Conservation (phyloP, 2,888 invertebrate genomes). For the Rugalucina vietnamica region DNA sequence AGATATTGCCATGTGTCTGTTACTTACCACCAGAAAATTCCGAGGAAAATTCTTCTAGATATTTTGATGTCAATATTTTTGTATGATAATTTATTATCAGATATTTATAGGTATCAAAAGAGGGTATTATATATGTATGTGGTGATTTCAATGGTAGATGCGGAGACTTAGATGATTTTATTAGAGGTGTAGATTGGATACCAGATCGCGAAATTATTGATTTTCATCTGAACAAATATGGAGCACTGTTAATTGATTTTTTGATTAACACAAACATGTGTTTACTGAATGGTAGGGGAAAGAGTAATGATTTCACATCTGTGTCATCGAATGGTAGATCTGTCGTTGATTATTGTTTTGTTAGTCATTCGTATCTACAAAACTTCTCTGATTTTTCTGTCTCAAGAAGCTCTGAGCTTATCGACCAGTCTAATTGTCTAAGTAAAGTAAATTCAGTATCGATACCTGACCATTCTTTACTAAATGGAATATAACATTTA, state of each 20-base stretch:
- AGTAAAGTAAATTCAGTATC: neutral
- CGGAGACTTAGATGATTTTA: slow-evolving; percentile 43
- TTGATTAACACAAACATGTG: slow-evolving; percentile 36
- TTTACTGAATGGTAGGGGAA: slow-evolving; percentile 41
- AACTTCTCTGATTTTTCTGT: slow-evolving; percentile 15
- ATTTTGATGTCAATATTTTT: slow-evolving; percentile 35
- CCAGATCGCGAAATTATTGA: slow-evolving; percentile 34
- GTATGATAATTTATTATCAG: slow-evolving; percentile 24
- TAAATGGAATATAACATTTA: slow-evolving; percentile 15
- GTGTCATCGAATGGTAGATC: slow-evolving; percentile 25
- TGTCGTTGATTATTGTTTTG: slow-evolving; percentile 35
- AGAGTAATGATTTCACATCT: slow-evolving; percentile 31
- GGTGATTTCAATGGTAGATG: slow-evolving; percentile 49
- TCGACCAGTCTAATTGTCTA: neutral
- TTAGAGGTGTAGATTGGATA: slow-evolving; percentile 36
- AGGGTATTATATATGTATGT: slow-evolving; percentile 25
- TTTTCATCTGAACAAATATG: slow-evolving; percentile 36
- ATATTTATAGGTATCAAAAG: slow-evolving; percentile 17
- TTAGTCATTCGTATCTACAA: neutral
- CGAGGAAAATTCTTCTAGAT: slow-evolving; percentile 25
- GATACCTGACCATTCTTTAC: slow-evolving; percentile 30
- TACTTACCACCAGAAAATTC: slow-evolving; percentile 23
- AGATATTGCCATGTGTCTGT: slow-evolving; percentile 11
- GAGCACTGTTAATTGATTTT: slow-evolving; percentile 35
- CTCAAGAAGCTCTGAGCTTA: neutral